phyloP scores from a whole-genome alignment of 2,888 invertebrate species.

The Dione juno region DNA sequence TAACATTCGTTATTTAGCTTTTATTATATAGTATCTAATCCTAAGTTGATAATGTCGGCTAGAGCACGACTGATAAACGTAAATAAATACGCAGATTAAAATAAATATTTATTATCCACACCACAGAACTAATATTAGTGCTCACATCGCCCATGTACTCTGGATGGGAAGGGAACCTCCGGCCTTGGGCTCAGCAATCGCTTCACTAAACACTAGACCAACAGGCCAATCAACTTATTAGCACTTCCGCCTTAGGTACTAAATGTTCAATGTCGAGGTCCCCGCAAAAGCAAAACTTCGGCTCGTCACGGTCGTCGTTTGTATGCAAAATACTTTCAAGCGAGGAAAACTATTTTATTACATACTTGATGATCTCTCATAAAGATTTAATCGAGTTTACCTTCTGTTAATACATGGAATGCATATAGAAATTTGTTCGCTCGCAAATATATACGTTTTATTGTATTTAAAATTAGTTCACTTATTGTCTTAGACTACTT shows the following conservation, averaged over 20 bases:
- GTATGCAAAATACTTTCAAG: slow-evolving; percentile 57
- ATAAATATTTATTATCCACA: no score
- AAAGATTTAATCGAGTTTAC: not conserved
- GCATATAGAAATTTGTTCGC: not conserved
- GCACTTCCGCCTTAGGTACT: slow-evolving; percentile 29
- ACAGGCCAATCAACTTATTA: slow-evolving; percentile 20
- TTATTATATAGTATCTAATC: no score
- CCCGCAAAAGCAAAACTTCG: slow-evolving; percentile 48
- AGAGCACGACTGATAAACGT: no score
- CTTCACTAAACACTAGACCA: slow-evolving; percentile 5
- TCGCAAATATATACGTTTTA: no score
- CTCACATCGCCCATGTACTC: not conserved
- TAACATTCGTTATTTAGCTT: no score
- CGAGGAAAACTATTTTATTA: slow-evolving; percentile 59
- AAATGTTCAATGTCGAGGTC: slow-evolving; percentile 41
- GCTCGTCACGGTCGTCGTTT: slow-evolving; percentile 49
- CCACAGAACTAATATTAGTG: not conserved
- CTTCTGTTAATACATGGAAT: not conserved
- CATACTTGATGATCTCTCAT: not conserved
- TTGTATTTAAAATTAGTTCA: no score
- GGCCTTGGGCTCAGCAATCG: not conserved
- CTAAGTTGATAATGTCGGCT: no score
- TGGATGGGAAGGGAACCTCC: not conserved
- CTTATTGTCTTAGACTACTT: no score
- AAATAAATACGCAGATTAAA: no score